Conservation (phyloP, 2,113 vertebrate genomes). For the Lycaon pictus region DNA sequence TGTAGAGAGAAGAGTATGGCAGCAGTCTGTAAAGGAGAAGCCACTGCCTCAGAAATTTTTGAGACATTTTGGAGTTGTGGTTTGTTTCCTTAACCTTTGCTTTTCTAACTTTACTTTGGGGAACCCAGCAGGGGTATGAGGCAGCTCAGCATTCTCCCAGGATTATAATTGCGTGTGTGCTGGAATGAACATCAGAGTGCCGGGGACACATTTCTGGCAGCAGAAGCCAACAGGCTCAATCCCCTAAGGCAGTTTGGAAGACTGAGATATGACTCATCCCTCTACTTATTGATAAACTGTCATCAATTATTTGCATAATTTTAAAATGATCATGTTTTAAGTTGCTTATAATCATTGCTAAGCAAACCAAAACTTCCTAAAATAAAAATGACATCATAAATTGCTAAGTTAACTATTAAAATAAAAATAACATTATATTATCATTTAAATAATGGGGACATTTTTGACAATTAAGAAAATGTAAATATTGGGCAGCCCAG, state of each 20-base stretch:
- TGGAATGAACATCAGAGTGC: neutral
- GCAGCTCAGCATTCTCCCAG: neutral
- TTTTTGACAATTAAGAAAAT: neutral
- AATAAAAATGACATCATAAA: neutral
- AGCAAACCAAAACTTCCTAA: neutral
- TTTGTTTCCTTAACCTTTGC: conserved; percentile 55
- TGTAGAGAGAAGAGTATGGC: neutral
- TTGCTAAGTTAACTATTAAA: neutral
- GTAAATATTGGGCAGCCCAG: neutral
- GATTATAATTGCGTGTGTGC: neutral
- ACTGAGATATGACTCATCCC: neutral
- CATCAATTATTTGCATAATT: neutral
- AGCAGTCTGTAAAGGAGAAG: neutral
- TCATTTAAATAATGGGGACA: neutral
- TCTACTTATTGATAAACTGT: neutral
- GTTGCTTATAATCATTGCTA: neutral
- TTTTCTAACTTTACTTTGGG: conserved; percentile 10
- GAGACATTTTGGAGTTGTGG: neutral
- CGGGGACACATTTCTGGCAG: neutral
- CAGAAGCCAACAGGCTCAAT: neutral
- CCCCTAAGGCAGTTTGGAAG: neutral
- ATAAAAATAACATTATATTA: neutral
- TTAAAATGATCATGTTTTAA: neutral
- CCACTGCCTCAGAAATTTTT: neutral
- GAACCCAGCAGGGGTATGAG: neutral